Conservation (phyloP, 2,797 vertebrate species). For the Eulemur rubriventer region DNA sequence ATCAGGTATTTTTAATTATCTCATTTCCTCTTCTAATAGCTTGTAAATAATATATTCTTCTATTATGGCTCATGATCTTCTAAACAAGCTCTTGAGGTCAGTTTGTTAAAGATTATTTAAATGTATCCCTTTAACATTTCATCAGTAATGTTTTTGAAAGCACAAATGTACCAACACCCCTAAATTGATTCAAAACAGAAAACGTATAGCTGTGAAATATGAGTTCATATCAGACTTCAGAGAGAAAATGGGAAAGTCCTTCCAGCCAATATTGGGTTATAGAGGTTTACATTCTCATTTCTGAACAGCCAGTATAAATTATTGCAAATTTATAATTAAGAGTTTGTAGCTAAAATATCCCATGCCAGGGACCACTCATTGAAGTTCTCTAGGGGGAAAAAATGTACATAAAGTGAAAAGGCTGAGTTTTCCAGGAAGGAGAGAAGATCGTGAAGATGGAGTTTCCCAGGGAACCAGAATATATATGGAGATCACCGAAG, state of each 20-base stretch:
- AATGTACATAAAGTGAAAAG: conserved; percentile 39
- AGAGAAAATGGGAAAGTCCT: neutral
- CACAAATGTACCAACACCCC: neutral
- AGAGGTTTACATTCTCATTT: conserved; percentile 52
- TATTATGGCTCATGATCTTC: neutral
- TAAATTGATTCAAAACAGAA: conserved; percentile 37
- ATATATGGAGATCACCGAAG: neutral
- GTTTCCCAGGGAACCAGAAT: neutral
- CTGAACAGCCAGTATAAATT: conserved; percentile 56
- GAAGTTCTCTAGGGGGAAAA: neutral
- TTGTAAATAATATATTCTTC: neutral
- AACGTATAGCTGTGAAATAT: conserved; percentile 35
- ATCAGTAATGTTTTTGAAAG: conserved; percentile 29
- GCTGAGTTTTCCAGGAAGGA: neutral
- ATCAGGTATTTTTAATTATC: neutral
- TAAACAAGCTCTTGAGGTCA: neutral
- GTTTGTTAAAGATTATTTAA: conserved; percentile 1
- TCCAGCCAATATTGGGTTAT: conserved; percentile 41
- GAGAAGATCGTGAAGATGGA: neutral
- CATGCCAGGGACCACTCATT: conserved; percentile 13
- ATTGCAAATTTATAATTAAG: conserved; percentile 73
- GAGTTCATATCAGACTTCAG: neutral
- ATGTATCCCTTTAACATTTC: neutral
- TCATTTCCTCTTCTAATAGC: neutral
- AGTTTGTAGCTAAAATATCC: conserved; percentile 53